Percentiles rank a stretch among this genome's conserved stretches.
phyloP scores from a whole-genome alignment of 2,797 vertebrate genomes.

The Fistularia commersonii region DNA sequence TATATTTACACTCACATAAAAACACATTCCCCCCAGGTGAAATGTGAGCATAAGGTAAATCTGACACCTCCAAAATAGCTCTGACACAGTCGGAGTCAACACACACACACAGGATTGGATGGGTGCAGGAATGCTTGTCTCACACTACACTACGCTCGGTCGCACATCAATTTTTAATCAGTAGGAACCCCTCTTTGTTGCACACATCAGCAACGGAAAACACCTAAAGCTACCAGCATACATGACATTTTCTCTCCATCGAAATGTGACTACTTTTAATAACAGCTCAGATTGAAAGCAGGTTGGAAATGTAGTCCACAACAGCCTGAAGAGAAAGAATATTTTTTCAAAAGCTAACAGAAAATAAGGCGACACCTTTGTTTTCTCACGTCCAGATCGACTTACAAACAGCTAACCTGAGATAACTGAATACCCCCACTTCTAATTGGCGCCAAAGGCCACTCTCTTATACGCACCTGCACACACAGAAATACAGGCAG shows the following conservation, averaged over 20 bases:
- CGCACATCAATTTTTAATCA: slow-evolving; percentile 72
- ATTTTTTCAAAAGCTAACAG: slow-evolving; percentile 1
- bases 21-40: slow-evolving; percentile 26
- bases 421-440: slow-evolving; percentile 46
- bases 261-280: slow-evolving; percentile 19
- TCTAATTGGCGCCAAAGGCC: slow-evolving; percentile 46
- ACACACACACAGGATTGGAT: slow-evolving; percentile 42
- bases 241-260: slow-evolving; percentile 10
- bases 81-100: slow-evolving; percentile 28
- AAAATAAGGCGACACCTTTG: slow-evolving; percentile 15
- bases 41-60: slow-evolving; percentile 54
- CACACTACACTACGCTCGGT: slow-evolving; percentile 55
- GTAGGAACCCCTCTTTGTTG: slow-evolving; percentile 47
- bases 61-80: slow-evolving; percentile 55
- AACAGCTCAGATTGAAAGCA: slow-evolving; percentile 26
- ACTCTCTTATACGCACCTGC: slow-evolving; percentile 1
- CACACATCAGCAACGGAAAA: slow-evolving; percentile 45
- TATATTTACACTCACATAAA: background rate
- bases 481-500: slow-evolving; percentile 3
- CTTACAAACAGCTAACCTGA: slow-evolving; percentile 39
- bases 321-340: slow-evolving; percentile 9
- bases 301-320: slow-evolving; percentile 18
- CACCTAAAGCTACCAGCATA: slow-evolving; percentile 44
- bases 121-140: slow-evolving; percentile 62
- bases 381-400: slow-evolving; percentile 26